These are phyloP conservation scores for Drosophila suzukii DNA, from an alignment of 1,140 invertebrate genomes.

Conservation along the genomic window DNA sequence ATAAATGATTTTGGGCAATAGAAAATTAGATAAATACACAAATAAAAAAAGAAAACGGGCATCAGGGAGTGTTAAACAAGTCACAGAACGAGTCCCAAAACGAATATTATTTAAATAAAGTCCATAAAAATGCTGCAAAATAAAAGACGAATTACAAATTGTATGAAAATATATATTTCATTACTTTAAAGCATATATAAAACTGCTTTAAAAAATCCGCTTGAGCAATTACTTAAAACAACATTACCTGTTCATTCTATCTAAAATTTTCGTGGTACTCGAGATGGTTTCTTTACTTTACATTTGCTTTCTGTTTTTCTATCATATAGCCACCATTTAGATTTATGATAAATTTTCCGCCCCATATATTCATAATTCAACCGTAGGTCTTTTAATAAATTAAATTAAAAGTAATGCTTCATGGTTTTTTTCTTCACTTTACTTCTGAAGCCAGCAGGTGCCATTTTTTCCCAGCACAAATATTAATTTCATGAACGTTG, in stretches of 20 bases:
- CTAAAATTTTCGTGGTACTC: background rate
- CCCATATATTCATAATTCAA: conserved; percentile 8
- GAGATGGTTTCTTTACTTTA: conserved; percentile 15
- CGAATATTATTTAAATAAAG: background rate
- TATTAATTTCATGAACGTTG: conserved; percentile 73
- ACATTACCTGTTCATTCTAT: background rate
- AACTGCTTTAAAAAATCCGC: no score
- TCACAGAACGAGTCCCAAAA: background rate
- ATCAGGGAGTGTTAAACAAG: background rate
- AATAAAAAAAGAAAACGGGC: background rate
- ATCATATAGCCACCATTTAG: conserved; percentile 8
- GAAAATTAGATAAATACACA: conserved; percentile 5
- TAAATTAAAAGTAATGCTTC: conserved; percentile 50
- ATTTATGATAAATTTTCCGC: conserved; percentile 6
- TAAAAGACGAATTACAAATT: background rate
- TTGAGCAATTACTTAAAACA: background rate
- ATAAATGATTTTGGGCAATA: conserved; percentile 33
- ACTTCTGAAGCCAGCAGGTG: conserved; percentile 12
- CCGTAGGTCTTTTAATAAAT: conserved; percentile 15
- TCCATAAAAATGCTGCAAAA: background rate
- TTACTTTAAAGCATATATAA: no score
- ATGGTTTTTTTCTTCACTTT: conserved; percentile 1
- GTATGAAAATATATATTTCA: background rate
- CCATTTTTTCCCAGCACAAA: conserved; percentile 28
- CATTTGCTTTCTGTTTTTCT: conserved; percentile 2